These are phyloP conservation scores for Ifrita kowaldi DNA, from an alignment of 2,113 vertebrate species.

Conservation along the genomic window DNA sequence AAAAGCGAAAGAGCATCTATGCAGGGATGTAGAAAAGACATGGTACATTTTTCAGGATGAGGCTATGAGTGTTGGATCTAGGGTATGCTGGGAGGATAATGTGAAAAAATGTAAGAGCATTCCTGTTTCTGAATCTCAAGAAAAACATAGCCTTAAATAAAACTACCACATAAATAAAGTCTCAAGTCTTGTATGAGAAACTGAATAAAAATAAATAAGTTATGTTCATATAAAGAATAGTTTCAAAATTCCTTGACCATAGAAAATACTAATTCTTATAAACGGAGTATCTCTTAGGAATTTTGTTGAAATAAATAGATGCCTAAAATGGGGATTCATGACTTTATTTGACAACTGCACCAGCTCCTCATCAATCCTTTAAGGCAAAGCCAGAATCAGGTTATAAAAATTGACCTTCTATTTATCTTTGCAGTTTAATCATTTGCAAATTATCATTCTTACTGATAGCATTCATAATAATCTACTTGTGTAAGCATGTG, in stretches of 20 bases:
- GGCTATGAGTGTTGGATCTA: not conserved
- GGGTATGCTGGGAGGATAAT: not conserved
- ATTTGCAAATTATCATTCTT: constrained; percentile 30
- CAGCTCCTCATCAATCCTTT: not conserved
- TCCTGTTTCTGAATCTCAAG: not conserved
- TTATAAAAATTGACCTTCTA: not conserved
- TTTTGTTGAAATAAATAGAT: constrained; percentile 38
- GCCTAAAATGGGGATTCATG: not conserved
- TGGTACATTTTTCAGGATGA: not conserved
- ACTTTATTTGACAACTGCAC: not conserved
- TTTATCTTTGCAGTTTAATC: constrained; percentile 32
- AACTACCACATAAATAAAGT: not conserved
- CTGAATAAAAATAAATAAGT: not conserved
- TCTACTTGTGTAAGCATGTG: not conserved
- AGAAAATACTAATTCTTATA: constrained; percentile 32
- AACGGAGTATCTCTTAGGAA: not conserved
- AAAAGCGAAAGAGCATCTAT: not conserved
- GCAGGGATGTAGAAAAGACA: not conserved
- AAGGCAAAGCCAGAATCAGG: not conserved
- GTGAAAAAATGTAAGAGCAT: not conserved
- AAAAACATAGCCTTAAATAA: not conserved
- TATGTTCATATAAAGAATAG: not conserved
- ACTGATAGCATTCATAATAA: not conserved
- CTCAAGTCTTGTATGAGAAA: not conserved
- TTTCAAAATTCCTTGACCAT: not conserved